Conservation (phyloP, 1,140 invertebrate species). For the Scaptomyza graminum region DNA sequence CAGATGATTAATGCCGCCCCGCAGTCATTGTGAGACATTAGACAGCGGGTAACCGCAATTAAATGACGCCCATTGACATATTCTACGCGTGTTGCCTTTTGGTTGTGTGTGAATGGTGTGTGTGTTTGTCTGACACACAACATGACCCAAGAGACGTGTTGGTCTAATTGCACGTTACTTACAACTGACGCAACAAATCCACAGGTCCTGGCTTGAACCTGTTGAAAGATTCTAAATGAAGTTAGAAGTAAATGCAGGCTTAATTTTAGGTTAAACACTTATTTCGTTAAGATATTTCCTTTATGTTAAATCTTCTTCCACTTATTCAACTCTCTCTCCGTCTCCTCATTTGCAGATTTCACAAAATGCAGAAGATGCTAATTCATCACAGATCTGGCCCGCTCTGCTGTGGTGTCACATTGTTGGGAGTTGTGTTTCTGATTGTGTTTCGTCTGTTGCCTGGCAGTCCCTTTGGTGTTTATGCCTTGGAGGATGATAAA, state of each 20-base stretch:
- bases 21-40: slow-evolving; percentile 17
- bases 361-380: slow-evolving; percentile 48
- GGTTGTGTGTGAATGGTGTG: background rate
- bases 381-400: slow-evolving; percentile 48
- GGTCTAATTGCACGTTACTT: slow-evolving; percentile 28
- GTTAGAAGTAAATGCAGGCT: too few relatives aligned
- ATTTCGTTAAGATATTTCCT: too few relatives aligned
- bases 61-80: slow-evolving; percentile 25
- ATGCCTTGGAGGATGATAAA: slow-evolving; percentile 42
- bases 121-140: background rate
- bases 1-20: slow-evolving; percentile 71
- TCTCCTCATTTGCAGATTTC: slow-evolving; percentile 19
- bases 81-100: slow-evolving; percentile 10
- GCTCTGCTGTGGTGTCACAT: slow-evolving; percentile 60
- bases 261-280: too few relatives aligned
- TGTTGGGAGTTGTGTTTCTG: slow-evolving; percentile 51
- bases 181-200: slow-evolving; percentile 32
- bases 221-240: slow-evolving; percentile 15
- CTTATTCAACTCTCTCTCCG: background rate
- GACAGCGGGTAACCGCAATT: background rate
- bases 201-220: slow-evolving; percentile 15
- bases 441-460: slow-evolving; percentile 60
- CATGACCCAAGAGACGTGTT: slow-evolving; percentile 25
- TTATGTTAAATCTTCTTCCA: too few relatives aligned
- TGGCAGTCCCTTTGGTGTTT: slow-evolving; percentile 53